A percentile compares a stretch with the other conserved stretches of the same genome.
These are phyloP conservation scores for Apodemus sylvaticus DNA, from an alignment of 2,113 vertebrate species.

Conservation along the genomic window DNA sequence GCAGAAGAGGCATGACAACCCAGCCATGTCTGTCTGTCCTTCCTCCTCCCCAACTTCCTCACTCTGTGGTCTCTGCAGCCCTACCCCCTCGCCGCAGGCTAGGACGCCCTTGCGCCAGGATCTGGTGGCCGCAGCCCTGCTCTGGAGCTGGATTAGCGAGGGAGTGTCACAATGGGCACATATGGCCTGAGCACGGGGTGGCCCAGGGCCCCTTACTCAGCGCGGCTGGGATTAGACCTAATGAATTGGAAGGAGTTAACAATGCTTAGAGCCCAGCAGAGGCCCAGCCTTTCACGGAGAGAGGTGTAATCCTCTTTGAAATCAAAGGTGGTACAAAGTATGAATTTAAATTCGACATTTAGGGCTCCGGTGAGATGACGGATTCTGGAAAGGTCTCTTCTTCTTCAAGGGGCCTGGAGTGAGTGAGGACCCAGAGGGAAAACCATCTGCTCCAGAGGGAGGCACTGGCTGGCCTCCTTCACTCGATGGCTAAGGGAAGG, in stretches of 20 bases:
- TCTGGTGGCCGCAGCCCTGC: slow-evolving; percentile 68
- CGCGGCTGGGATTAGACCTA: slow-evolving; percentile 96
- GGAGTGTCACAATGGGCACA: slow-evolving; percentile 92
- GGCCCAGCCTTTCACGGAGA: slow-evolving; percentile 88
- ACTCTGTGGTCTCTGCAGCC: slow-evolving; percentile 69
- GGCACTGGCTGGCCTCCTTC: neutral
- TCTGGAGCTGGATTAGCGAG: slow-evolving; percentile 90
- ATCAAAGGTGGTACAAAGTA: slow-evolving; percentile 98
- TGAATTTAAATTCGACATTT: slow-evolving; percentile 96
- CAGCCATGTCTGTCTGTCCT: neutral
- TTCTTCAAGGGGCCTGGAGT: slow-evolving; percentile 68
- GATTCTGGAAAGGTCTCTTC: slow-evolving; percentile 87
- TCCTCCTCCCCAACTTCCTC: slow-evolving; percentile 31
- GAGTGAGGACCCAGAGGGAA: slow-evolving; percentile 55
- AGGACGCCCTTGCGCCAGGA: slow-evolving; percentile 64
- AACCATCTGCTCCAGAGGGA: slow-evolving; percentile 88
- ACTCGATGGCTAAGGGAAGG: neutral
- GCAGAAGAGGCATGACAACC: neutral
- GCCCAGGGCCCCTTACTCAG: slow-evolving; percentile 93
- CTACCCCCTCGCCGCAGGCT: slow-evolving; percentile 80
- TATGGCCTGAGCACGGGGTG: slow-evolving; percentile 89
- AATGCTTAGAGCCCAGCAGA: slow-evolving; percentile 92
- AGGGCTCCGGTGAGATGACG: slow-evolving; percentile 88
- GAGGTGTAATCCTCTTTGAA: slow-evolving; percentile 99
- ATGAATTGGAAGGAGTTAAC: slow-evolving; percentile 99